Base-by-base conservation (phyloP, 2,888 invertebrate genomes). In the Scaptomyza caliginosa region DNA sequence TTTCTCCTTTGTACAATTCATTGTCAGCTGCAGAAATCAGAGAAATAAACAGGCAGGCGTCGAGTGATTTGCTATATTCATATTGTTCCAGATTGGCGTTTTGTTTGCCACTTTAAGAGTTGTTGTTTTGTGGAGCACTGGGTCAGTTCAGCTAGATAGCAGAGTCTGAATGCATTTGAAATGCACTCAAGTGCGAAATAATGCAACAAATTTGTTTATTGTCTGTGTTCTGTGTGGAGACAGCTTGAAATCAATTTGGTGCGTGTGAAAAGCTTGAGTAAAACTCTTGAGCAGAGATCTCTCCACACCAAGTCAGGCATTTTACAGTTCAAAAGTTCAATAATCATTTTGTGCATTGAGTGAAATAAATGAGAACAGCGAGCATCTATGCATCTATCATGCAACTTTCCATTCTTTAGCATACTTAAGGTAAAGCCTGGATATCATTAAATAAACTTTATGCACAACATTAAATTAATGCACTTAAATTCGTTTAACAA, bases 161-260 rank as follows among this genome's bases (percentile, higher is more conserved):
- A n/a, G 6, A 23, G 42, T 34, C n/a, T n/a, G 24, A 16, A 39
- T 43, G 55, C 30, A n/a, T 32, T 16, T 36, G 10, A 52, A 55
- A 72, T 30, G 45, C 80, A 85, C 63, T 85, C 73, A 86, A 86
- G 67, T 68, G 77, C 54, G 65, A 65, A 64, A 6, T 79, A 85
- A 69, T 83, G 77, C 34, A 34, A 34, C n/a, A 46, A 79, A 79
- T 79, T 86, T 73, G 60, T 79, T 85, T 68, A 85, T 79, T 79
- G 73, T 79, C 2, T 13, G 23, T 11, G 16, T 11, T 28, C 17
- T 13, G 8, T 6, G 34, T 36, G 3, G 16, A 36, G 16, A 3
- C 3, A 17, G 78, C 83, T 80, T 80, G 69, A 86, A 79, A 73
- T 86, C 79, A 83, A 80, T 83, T 86, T 86, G 66, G 58, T n/a